A percentile compares a stretch with the other conserved stretches of the same genome.
These are phyloP conservation scores for Artibeus jamaicensis DNA, from an alignment of 2,797 vertebrate genomes.

Conservation along the genomic window DNA sequence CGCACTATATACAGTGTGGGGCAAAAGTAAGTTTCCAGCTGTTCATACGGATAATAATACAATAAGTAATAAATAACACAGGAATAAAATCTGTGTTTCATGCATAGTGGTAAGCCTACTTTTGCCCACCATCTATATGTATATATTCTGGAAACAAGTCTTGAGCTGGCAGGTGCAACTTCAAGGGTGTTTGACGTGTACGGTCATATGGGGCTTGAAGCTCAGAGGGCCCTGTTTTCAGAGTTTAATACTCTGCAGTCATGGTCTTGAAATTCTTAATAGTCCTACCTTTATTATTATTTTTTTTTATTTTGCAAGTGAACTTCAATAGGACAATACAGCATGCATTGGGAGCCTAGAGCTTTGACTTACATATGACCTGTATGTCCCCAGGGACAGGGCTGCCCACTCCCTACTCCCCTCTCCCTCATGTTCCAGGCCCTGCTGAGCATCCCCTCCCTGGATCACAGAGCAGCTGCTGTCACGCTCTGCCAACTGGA, in stretches of 20 bases:
- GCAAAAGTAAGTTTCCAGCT: not conserved
- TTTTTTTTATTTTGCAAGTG: not conserved
- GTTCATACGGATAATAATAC: not conserved
- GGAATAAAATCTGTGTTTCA: not conserved
- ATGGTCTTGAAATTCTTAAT: not conserved
- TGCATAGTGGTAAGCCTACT: not conserved
- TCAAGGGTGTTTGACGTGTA: not conserved
- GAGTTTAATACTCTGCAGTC: not conserved
- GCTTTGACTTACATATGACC: not conserved
- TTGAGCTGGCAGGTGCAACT: not conserved
- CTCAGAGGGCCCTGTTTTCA: not conserved
- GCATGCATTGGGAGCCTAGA: not conserved
- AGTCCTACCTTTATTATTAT: not conserved
- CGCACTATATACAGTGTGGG: not conserved
- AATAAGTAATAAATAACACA: not conserved
- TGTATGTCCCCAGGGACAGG: not conserved
- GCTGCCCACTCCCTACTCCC: not conserved
- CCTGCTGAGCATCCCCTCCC: too few relatives aligned
- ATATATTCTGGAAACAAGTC: not conserved
- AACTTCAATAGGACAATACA: not conserved
- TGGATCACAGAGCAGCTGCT: too few relatives aligned
- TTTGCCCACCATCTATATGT: not conserved
- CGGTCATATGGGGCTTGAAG: not conserved
- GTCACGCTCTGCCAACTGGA: not conserved
- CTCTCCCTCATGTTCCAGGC: not conserved